phyloP scores from a whole-genome alignment of 2,797 vertebrate species.

The Philypnodon macrostomus region DNA sequence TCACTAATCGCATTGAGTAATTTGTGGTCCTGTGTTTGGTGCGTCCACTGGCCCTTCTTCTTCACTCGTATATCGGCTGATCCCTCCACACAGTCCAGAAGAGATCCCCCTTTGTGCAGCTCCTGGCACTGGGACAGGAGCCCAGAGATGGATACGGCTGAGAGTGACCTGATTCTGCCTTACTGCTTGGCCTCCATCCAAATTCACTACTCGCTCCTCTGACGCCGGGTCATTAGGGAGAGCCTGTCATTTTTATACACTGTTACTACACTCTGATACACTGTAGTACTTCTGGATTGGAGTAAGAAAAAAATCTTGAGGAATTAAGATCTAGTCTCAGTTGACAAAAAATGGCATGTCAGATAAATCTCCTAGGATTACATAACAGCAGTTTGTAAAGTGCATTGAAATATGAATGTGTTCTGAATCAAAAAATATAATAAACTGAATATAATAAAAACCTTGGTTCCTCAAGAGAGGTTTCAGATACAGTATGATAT shows the following conservation, averaged over 20 bases:
- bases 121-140: slow-evolving; percentile 66
- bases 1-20: slow-evolving; percentile 67
- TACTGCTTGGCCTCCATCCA: slow-evolving; percentile 64
- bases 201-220: slow-evolving; percentile 59
- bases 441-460: too few species aligned
- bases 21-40: slow-evolving; percentile 39
- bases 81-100: slow-evolving; percentile 65
- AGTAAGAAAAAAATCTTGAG: not conserved
- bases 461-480: too few species aligned
- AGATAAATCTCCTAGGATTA: too few species aligned
- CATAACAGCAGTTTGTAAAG: too few species aligned
- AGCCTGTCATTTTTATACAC: slow-evolving; percentile 32
- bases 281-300: slow-evolving; percentile 16
- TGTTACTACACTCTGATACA: slow-evolving; percentile 25
- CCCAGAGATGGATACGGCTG: slow-evolving; percentile 69
- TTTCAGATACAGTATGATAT: too few species aligned
- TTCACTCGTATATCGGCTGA: slow-evolving; percentile 60
- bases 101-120: slow-evolving; percentile 71
- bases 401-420: too few species aligned
- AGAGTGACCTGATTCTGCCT: slow-evolving; percentile 78
- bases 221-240: slow-evolving; percentile 55
- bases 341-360: too few species aligned
- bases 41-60: slow-evolving; percentile 44
- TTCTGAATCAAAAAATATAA: too few species aligned
- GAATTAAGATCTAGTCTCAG: not conserved